Evolutionary conservation across 2,113 vertebrate genomes (phyloP).

Genomic region (Ictalurus furcatus): DNA sequence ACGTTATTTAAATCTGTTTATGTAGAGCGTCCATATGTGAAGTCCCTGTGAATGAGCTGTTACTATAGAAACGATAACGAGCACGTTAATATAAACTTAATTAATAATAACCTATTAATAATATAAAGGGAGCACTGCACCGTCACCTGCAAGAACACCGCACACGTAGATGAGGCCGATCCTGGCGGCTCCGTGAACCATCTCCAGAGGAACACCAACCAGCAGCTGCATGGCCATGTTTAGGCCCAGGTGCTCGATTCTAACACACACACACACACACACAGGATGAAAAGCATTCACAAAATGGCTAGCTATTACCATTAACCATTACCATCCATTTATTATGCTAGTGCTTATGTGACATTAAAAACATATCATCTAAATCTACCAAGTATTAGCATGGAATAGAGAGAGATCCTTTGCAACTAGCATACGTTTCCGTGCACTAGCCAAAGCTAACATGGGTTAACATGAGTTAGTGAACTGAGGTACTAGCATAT

Average conservation of each 20-base stretch:
- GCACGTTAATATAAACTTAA: neutral
- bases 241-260: conserved; percentile 93
- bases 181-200: conserved; percentile 92
- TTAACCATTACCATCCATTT: neutral
- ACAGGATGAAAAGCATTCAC: neutral
- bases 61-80: neutral
- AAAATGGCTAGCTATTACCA: neutral
- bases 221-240: conserved; percentile 95
- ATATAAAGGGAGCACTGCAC: neutral
- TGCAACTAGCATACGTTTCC: neutral
- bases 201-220: conserved; percentile 95
- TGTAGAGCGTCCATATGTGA: neutral
- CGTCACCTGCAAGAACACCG: conserved; percentile 91
- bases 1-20: neutral
- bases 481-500: neutral
- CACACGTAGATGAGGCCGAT: conserved; percentile 91
- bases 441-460: neutral
- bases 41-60: neutral
- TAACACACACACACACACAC: conserved; percentile 68
- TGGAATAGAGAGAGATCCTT: neutral
- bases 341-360: neutral
- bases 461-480: neutral
- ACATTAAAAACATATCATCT: neutral
- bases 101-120: no score
- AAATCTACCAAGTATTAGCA: neutral